phyloP scores from a whole-genome alignment of 2,888 invertebrate genomes.

The Dryadula phaetusa region DNA sequence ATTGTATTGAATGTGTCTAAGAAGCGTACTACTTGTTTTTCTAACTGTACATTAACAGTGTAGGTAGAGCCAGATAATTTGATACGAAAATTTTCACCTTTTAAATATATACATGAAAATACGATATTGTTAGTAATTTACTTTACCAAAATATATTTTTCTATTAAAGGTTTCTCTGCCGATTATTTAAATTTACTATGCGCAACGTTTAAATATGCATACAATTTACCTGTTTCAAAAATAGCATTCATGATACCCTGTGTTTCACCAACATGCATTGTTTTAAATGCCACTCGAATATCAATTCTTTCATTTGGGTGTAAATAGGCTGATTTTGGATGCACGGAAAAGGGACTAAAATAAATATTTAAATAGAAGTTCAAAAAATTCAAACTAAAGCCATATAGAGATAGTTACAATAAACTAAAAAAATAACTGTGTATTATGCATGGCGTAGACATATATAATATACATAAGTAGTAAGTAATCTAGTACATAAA shows the following conservation, averaged over 20 bases:
- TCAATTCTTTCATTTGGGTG: constrained; percentile 75
- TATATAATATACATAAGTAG: too few species aligned
- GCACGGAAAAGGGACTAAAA: constrained; percentile 80
- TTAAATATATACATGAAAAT: constrained; percentile 14
- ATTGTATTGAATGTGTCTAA: constrained; percentile 85
- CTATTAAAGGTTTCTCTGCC: too few species aligned
- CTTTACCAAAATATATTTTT: too few species aligned
- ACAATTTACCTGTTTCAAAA: constrained; percentile 72
- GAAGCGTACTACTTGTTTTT: constrained; percentile 79
- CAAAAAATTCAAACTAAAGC: too few species aligned
- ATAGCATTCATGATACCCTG: constrained; percentile 60
- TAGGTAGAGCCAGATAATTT: constrained; percentile 71
- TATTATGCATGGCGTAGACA: too few species aligned
- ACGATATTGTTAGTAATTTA: background rate
- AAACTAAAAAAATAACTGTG: too few species aligned
- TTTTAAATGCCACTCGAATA: constrained; percentile 79
- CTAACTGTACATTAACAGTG: constrained; percentile 76
- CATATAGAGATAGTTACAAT: too few species aligned
- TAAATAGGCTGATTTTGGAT: constrained; percentile 80
- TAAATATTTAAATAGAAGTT: too few species aligned
- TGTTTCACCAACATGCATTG: constrained; percentile 72
- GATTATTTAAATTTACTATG: too few species aligned
- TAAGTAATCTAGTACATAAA: background rate
- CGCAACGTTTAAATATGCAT: background rate
- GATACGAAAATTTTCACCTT: constrained; percentile 80